Evolutionary conservation across 2,797 vertebrate species (phyloP).

Genomic region (Clarias laeviceps): DNA sequence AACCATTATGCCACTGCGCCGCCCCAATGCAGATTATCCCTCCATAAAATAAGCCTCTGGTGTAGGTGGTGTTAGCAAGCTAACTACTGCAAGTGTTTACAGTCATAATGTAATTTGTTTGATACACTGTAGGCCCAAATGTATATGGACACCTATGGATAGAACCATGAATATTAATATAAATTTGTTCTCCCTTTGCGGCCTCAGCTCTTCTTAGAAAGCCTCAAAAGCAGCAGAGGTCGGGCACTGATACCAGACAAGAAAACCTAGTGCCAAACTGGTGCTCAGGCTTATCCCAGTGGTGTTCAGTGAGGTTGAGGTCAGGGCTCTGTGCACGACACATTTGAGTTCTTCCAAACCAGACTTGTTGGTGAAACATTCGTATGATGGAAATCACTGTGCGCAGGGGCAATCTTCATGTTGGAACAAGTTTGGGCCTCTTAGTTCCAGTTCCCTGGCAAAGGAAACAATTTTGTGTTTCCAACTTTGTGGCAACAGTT

Average conservation of each 20-base stretch:
- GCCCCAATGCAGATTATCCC: not conserved
- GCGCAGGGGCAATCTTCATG: not conserved
- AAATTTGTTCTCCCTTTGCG: not conserved
- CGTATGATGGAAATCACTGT: not conserved
- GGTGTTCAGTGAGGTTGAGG: not conserved
- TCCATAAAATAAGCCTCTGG: not conserved
- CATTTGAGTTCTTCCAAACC: not conserved
- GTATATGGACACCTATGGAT: not conserved
- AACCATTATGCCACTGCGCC: no score
- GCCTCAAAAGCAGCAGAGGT: not conserved
- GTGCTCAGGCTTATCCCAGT: not conserved
- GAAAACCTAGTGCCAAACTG: not conserved
- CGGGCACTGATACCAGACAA: not conserved
- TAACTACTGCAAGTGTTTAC: not conserved
- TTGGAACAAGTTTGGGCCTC: slow-evolving; percentile 3
- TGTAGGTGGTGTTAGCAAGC: not conserved
- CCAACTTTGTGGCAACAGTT: not conserved
- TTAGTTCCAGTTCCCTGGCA: not conserved
- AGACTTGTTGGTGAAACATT: not conserved
- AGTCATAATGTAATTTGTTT: not conserved
- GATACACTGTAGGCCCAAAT: not conserved
- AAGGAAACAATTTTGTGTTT: not conserved
- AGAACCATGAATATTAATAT: not conserved
- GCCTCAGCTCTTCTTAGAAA: not conserved
- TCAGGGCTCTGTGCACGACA: not conserved